Evolutionary conservation across 2,888 invertebrate genomes (phyloP), one percentile per base, ranked within the genome.

Genomic region (Cyclophora albipunctata): DNA sequence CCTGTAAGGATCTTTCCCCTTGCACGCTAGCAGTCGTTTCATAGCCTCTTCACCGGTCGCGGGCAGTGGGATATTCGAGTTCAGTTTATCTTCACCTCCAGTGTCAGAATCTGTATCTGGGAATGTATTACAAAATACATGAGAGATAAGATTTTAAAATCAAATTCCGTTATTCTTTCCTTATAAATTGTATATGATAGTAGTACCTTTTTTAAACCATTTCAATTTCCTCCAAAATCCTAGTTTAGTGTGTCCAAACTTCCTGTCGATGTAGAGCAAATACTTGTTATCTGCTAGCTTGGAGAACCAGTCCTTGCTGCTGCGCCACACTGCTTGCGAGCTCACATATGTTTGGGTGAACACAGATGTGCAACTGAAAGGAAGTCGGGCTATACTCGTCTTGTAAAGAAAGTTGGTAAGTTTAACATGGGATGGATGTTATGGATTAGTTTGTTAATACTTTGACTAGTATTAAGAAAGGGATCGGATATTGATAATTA

Each of bases 1-100:
- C 93, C 95, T 97, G 75, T 98, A 98, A 3, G 98, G 97, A 86
- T 98, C 98, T 81, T 98, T 97, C 59, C 97, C 98, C 89, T 96
- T 96, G 77, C 97, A 97, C 48, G 97, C 95, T 7, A 98, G 84
- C 60, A 98, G 89, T 68, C 97, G 90, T 82, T 96, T 96, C 95
- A 98, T 96, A 43, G 98, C 98, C 82, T 98, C 98, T 65, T 97
- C 97, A 4, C 98, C 96, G 3, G 96, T 96, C 45, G 94, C 92
- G 0, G 98, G 97, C 73, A 98, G 89, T 33, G 92, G 90, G 73
- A 96, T 95, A 74, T 96, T 96, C 5, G 81, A 62, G 55, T 87
- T 84, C 46, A 85, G 67, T 58, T 87, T 86, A 35, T 82, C 85
- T 60, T 69, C 76, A 3, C 68, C 72, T 33, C 58, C 46, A 0